phyloP scores from a whole-genome alignment of 2,113 vertebrate species.

The Myrmecobius fasciatus region DNA sequence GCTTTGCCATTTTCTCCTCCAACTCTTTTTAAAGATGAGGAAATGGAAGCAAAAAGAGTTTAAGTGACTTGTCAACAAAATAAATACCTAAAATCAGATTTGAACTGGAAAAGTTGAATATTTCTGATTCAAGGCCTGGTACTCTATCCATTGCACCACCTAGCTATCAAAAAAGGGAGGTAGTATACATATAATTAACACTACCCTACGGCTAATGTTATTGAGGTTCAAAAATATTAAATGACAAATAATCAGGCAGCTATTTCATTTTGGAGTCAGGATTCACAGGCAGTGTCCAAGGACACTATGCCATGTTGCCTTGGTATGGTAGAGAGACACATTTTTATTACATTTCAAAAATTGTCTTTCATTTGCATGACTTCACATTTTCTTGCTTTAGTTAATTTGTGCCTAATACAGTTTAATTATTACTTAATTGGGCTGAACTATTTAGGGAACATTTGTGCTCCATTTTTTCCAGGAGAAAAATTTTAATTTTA shows the following conservation, averaged over 20 bases:
- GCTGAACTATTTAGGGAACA: not conserved
- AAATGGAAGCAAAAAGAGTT: not conserved
- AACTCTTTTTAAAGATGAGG: not conserved
- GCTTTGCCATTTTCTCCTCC: not conserved
- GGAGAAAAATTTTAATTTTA: not conserved
- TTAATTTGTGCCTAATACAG: not conserved
- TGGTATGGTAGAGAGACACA: not conserved
- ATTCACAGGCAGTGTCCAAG: not conserved
- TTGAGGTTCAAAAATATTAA: not conserved
- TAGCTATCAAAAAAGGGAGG: not conserved
- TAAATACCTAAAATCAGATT: not conserved
- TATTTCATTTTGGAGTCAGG: not conserved
- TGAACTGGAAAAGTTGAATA: not conserved
- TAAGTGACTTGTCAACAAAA: not conserved
- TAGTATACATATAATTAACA: not conserved
- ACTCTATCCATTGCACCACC: not conserved
- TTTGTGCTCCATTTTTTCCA: not conserved
- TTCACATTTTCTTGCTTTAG: not conserved
- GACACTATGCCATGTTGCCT: not conserved
- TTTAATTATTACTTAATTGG: not conserved
- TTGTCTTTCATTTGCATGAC: not conserved
- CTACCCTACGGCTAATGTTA: not conserved
- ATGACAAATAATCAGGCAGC: not conserved
- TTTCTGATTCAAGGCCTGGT: not conserved
- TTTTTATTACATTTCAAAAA: not conserved